Evolutionary conservation across 2,113 vertebrate species (phyloP), one percentile per base, ranked within the genome.

Genomic region (Paedocypris sp.): DNA sequence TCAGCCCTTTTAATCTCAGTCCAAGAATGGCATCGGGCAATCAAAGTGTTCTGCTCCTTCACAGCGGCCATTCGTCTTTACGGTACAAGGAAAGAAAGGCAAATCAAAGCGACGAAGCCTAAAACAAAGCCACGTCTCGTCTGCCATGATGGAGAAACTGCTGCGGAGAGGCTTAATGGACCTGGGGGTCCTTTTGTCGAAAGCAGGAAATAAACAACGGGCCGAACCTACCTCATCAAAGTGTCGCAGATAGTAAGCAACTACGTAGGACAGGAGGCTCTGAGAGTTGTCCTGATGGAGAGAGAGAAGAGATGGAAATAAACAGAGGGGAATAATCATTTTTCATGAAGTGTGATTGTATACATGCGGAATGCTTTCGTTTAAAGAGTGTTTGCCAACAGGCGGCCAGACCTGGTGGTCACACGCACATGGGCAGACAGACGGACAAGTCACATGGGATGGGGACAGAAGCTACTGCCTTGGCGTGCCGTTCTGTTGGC

Each of bases 181-280:
- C 18, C 50, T 65, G 77, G 18, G 76, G 70, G 60, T 71, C 60
- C 73, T 79, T 76, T 73, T 72, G 53, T 74, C 68, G 76, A 80
- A 66, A 66, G 60, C 79, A 69, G 79, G 66, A 78, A 83, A 83
- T 81, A 82, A 86, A 84, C 81, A 85, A 71, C 67, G 77, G 38
- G 64, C 71, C 80, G 82, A 80, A 79, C 80, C 78, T 82, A 98
- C 93, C 91, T 96, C 88, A 82, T 95, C 91, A 87, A 97, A 95
- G 83, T 98, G 92, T 71, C 84, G 91, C 66, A 98, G 84, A 83
- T 94, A 95, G 82, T 94, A 97, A 18, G 92, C 89, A 68, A 96
- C 92, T 36, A 94, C 89, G 62, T 94, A 98, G n/a, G 87, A 93
- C 22, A 98, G 83, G 77, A 98, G 90, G 78, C 90, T 96, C 75